Evolutionary conservation across 1,140 invertebrate species (phyloP), one percentile per base, ranked within the genome.

Genomic region (Aphidius gifuensis): DNA sequence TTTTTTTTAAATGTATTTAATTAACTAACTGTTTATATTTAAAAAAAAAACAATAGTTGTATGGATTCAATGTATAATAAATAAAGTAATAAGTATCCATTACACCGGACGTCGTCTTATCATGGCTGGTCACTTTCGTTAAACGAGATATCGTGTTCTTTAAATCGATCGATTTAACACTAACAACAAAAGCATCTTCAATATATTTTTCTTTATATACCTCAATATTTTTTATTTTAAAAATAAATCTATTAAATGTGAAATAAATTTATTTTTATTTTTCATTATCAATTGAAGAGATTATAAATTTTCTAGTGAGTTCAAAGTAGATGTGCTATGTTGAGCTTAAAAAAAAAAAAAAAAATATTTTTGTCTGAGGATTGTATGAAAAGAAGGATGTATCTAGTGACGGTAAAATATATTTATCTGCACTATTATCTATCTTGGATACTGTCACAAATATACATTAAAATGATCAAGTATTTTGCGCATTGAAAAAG

Each of bases 401-500:
- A 60, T 53, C 56, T 43, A 65, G 54, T 65, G 49, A 60, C 59
- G 21, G 55, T 55, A 58, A 64, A 51, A 61, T 67, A 32, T 32
- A 32, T 32, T 32, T 32, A 32, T 32, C 23, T 32, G 23, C 23
- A 64, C 43, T 48, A 58, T 67, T 67, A 67, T 62, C 58, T 62
- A 43, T 47, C 54, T 51, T 55, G 42, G 39, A 38, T 40, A 40
- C 32, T 32, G 23, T 32, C 23, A 32, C 23, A 32, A 32, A 53
- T 3, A 44, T 8, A 44, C 1, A 44, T 44, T 16, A 16, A 11
- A 44, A 40, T 62, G 57, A 65, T 64, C 60, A 60, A 63, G 47
- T 53, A 67, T 67, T 3, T 67, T 64, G 53, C 53, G 49, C 62
- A 67, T 64, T 67, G 62, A 64, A 67, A 67, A 60, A 42, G 60